These are phyloP conservation scores for Bombyx huttoni DNA, from an alignment of 2,888 invertebrate species.

Conservation along the genomic window DNA sequence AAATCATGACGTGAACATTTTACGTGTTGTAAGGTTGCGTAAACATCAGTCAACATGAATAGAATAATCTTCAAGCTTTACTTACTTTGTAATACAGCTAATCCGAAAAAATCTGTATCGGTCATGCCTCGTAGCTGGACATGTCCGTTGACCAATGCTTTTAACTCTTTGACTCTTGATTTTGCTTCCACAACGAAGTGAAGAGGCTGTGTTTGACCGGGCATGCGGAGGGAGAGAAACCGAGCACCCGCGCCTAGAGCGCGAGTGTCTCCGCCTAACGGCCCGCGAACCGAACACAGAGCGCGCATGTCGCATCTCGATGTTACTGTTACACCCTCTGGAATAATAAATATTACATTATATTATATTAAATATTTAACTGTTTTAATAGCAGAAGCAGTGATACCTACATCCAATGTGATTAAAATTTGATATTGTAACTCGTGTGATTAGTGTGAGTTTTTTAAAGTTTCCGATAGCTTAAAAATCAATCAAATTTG, in stretches of 20 bases:
- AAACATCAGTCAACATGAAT: no score
- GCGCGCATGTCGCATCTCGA: constrained; percentile 79
- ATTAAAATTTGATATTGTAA: no score
- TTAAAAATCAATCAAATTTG: no score
- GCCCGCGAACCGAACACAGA: constrained; percentile 88
- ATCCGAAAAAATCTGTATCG: constrained; percentile 88
- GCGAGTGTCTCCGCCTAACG: constrained; percentile 83
- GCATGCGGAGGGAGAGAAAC: constrained; percentile 76
- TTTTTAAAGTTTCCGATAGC: no score
- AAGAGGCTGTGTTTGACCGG: constrained; percentile 63
- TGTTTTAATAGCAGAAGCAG: no score
- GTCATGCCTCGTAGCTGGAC: constrained; percentile 86
- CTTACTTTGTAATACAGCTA: constrained; percentile 87
- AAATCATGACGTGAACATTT: constrained; percentile 16
- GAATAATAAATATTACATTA: constrained; percentile 15
- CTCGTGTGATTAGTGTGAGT: no score
- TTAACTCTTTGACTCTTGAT: constrained; percentile 86
- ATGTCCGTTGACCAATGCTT: constrained; percentile 84
- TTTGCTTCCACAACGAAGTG: constrained; percentile 81
- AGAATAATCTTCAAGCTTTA: constrained; percentile 2
- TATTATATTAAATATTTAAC: no score
- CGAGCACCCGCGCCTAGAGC: constrained; percentile 75
- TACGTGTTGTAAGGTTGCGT: neutral
- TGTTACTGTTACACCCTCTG: constrained; percentile 62
- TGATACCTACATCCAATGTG: no score